These are phyloP conservation scores for Bombyx huttoni DNA, from an alignment of 2,888 invertebrate species.

Conservation along the genomic window DNA sequence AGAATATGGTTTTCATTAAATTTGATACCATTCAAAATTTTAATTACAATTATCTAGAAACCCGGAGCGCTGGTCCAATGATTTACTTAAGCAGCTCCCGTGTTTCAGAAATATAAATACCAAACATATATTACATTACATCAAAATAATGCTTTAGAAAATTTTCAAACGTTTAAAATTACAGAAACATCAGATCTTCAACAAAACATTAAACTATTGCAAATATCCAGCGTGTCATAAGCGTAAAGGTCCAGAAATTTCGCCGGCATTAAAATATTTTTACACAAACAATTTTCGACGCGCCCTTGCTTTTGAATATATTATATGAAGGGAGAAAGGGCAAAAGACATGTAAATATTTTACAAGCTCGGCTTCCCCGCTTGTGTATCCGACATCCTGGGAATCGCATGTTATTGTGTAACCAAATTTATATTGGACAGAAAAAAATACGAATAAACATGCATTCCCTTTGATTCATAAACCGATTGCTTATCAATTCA, in stretches of 20 bases:
- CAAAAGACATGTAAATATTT: constrained; percentile 43
- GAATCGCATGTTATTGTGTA: not conserved
- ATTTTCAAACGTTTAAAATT: not conserved
- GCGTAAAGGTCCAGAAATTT: constrained; percentile 11
- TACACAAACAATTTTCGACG: constrained; percentile 32
- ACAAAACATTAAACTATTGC: not conserved
- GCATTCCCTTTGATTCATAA: not conserved
- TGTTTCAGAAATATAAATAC: no score
- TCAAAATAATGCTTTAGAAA: not conserved
- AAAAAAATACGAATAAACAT: not conserved
- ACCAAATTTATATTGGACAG: not conserved
- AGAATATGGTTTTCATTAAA: no score
- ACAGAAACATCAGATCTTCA: not conserved
- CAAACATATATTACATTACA: no score
- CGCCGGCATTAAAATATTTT: constrained; percentile 22
- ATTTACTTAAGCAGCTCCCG: no score
- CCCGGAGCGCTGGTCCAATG: no score
- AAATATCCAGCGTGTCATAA: constrained; percentile 1
- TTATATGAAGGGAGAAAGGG: constrained; percentile 24
- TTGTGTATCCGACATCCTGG: constrained; percentile 9
- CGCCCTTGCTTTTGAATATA: constrained; percentile 31
- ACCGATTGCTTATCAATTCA: not conserved
- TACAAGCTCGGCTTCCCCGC: constrained; percentile 25
- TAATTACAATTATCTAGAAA: no score
- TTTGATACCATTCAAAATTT: no score